Evolutionary conservation across 2,797 vertebrate species (phyloP), one percentile per base, ranked within the genome.

Genomic region (Spea hammondii): DNA sequence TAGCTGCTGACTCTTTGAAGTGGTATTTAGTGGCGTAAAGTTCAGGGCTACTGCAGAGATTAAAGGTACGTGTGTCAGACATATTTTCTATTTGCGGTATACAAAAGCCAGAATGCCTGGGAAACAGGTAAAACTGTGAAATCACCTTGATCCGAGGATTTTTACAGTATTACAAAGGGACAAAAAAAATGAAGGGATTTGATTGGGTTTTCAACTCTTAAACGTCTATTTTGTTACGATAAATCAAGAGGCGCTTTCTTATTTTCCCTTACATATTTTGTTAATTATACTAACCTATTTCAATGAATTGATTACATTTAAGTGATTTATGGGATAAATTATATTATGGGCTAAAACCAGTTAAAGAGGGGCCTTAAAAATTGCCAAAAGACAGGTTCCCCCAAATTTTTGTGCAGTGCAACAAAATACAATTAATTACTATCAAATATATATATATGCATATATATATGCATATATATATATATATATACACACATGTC

Each of bases 1-100:
- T 68, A 14, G 74, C 53, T 47, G 69, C 59, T 3, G 62, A 60
- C 74, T 49, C 79, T 81, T 81, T 81, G 79, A 77, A 81, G 79
- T 77, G 54, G 64, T 32, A 65, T 81, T 81, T 70, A 80, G 78
- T 76, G 72, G 79, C 77, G 64, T 76, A 76, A 81, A 81, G 79
- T 81, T 81, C 79, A 81, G 50, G 79, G 79, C 74, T 81, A 81
- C 74, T 72, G 79, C 68, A 49, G 79, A 81, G 79, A 77, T 76
- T 77, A 81, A 81, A 81, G 74, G 76, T 81, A 76, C 47, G 57
- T 75, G 72, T 50, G 72, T 60, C 69, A 68, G 79, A 77, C 74
- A 62, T 72, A 76, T 77, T 71, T 77, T 70, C 46, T 45, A 54
- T 75, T 70, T 55, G 72, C 66, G 62, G 45, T 70, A 73, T 62